These are phyloP conservation scores for Crocuta crocuta DNA, from an alignment of 2,113 vertebrate species.

Conservation along the genomic window DNA sequence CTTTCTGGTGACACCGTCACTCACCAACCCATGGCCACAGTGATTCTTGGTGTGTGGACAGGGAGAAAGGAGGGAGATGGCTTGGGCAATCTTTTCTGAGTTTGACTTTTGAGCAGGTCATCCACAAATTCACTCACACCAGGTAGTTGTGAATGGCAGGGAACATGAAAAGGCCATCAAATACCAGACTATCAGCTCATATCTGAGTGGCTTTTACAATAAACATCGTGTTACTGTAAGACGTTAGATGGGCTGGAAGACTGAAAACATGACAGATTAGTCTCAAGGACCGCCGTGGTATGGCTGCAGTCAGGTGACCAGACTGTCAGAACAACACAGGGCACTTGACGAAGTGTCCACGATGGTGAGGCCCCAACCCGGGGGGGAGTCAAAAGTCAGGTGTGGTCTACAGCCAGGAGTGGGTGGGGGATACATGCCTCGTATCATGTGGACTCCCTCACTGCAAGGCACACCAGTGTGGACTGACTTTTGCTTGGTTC, in stretches of 20 bases:
- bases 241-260: not conserved
- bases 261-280: not conserved
- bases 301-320: not conserved
- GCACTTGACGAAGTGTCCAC: not conserved
- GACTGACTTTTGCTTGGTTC: not conserved
- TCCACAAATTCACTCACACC: not conserved
- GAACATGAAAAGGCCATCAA: not conserved
- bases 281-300: not conserved
- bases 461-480: not conserved
- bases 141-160: not conserved
- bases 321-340: not conserved
- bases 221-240: no score
- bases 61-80: not conserved
- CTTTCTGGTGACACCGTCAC: not conserved
- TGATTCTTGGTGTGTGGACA: not conserved
- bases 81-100: not conserved
- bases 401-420: not conserved
- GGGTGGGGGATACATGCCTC: not conserved
- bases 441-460: not conserved
- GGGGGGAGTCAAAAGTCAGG: not conserved
- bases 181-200: not conserved
- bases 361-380: not conserved
- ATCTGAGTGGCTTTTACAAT: not conserved
- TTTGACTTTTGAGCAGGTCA: not conserved
- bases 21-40: not conserved